Evolutionary conservation across 2,797 vertebrate species (phyloP), one percentile per base, ranked within the genome.

Genomic region (Philypnodon macrostomus): DNA sequence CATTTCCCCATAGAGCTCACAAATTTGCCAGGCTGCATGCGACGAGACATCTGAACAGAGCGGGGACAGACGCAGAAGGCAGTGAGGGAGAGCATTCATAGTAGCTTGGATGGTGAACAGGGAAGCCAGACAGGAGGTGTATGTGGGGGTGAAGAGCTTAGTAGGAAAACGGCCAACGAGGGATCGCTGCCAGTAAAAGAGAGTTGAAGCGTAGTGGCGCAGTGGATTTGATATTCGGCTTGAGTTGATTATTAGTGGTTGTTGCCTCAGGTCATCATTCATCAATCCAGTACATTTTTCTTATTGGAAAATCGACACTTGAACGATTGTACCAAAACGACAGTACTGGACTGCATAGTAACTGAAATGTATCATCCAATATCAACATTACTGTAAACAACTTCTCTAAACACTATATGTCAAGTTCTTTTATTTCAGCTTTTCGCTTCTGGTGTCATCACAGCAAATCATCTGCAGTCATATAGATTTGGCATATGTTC

Each of bases 211-310:
- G 34, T 30, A 23, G 46, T 7, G 6, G 18, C 5, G 18, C 7
- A 4, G 21, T 9, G 23, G 21, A 65, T 47, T 44, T 40, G 27
- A 75, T 69, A 45, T 45, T 66, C 37, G 47, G 21, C 32, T 40
- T 50, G 41, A 71, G 78, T 70, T 59, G 55, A 47, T 67, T 59
- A n/a, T n/a, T n/a, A n/a, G n/a, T n/a, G n/a, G n/a, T n/a, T n/a
- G n/a, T n/a, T n/a, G n/a, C 58, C 54, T 58, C 21, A 23, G 69
- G 8, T 26, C 62, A 31, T 57, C 31, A 33, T 60, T 61, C 51
- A n/a, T n/a, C n/a, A n/a, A n/a, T n/a, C n/a, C n/a, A n/a, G n/a
- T n/a, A n/a, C n/a, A n/a, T n/a, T n/a, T n/a, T n/a, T n/a, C n/a
- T n/a, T n/a, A n/a, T n/a, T n/a, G n/a, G n/a, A n/a, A n/a, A n/a